Base-by-base conservation (phyloP, 2,888 invertebrate species). In the Mayetiola destructor region DNA sequence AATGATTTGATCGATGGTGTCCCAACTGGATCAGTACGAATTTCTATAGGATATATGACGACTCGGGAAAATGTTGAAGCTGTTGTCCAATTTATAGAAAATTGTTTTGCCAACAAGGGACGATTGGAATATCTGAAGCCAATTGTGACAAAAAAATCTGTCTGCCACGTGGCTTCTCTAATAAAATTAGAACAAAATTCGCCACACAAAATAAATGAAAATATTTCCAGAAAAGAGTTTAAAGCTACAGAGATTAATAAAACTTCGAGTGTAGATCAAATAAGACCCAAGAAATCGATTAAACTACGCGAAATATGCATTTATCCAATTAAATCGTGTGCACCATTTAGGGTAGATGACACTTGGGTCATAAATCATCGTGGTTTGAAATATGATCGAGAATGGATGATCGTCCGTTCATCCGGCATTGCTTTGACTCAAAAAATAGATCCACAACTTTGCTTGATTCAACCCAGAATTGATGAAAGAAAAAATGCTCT, bases 1-100 rank as follows among this genome's bases (percentile, higher is more conserved):
- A 76, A 80, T 60, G 94, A 95, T 73, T 72, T 95, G 56, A 75
- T 95, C 3, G 77, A 90, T 65, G 93, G 91, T 0, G 75, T 75
- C 62, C 96, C 97, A 1, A 94, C 95, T 0, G 97, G 97, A 9
- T 89, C 94, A 1, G 79, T 95, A 12, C 77, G 97, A 65, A 80
- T 88, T 3, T 96, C 96, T 1, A 91, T 96, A 68, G 96, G 96
- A 18, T 92, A 89, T 66, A 88, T 88, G 80, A 91, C 92, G 10
- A 82, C 80, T 0, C 74, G 75, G 59, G 67, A 77, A 56, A 87
- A 95, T 68, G 84, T 84, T 0, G 79, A 86, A 59, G 76, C 71
- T 62, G 73, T 93, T 20, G 68, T 94, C 9, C 63, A 72, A 52
- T 86, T 93, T 82, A 80, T 95, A 56, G 75, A 75, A 55, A 75